Base-by-base conservation (phyloP, 2,797 vertebrate genomes). In the Anolis apletophallus region DNA sequence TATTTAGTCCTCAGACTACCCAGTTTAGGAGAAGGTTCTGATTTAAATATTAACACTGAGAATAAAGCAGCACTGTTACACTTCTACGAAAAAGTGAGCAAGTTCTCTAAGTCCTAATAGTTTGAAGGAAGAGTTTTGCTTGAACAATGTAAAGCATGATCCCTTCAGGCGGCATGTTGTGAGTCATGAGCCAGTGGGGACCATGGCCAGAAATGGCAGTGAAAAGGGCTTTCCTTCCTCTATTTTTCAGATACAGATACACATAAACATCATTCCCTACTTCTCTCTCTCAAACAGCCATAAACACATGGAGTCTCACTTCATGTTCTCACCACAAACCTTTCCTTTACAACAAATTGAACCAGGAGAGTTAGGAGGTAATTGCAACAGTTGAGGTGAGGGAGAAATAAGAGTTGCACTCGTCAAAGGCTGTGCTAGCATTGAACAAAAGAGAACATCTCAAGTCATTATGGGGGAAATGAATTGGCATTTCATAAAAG, bases 1-100 rank as follows among this genome's bases (percentile, higher is more conserved):
- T 87, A 92, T 88, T 91, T 92, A 87, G 73, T 64, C 88, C 32
- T 78, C 67, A 46, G 29, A 16, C 36, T 61, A 54, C 52, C 73
- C 50, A 32, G 9, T 75, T 93, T 87, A 68, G 71, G 85, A 91
- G 91, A 83, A 64, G 85, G 9, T 26, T 83, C 80, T 90, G 83
- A 71, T 88, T 84, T 81, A 90, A 91, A 87, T 87, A 88, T 81
- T 90, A 87, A 79, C 84, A 87, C 89, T 84, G 55, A 0, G 78
- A 87, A 90, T 88, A 88, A 89, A 85, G 3, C 29, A 87, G 74
- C 36, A 78, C 59, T 1, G 69, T 91, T 89, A 86, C 71, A 84
- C 77, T 74, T 85, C 75, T 86, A 80, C 75, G 78, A 40, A 34
- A 89, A 86, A 86, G 88, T 74, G 29, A 1, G 81, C 83, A 89